Percentiles rank a stretch among this genome's conserved stretches.
Evolutionary conservation across 2,113 vertebrate genomes (phyloP).

Genomic region (Tragulus kanchil): DNA sequence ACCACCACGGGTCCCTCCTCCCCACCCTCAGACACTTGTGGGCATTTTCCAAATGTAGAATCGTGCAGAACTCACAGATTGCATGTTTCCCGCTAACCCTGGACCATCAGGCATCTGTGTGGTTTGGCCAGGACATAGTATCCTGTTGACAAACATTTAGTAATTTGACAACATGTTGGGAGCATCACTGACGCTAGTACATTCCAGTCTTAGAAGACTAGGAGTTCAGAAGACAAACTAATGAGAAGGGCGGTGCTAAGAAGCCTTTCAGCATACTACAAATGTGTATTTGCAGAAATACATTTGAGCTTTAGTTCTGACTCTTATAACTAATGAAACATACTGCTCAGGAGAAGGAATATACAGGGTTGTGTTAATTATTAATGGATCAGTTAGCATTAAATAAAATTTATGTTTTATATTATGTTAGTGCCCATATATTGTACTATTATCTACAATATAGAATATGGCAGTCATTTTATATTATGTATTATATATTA

Average conservation of each 20-base stretch:
- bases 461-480: not conserved
- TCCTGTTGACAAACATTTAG: constrained; percentile 56
- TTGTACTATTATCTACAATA: not conserved
- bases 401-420: not conserved
- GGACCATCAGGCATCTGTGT: not conserved
- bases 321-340: not conserved
- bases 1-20: not conserved
- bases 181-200: not conserved
- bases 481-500: not conserved
- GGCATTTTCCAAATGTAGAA: constrained; percentile 19
- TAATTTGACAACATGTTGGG: constrained; percentile 23
- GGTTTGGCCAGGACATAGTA: not conserved
- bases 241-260: not conserved
- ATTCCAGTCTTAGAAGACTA: not conserved
- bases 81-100: not conserved
- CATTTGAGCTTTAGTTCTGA: not conserved
- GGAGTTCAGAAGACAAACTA: not conserved
- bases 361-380: not conserved
- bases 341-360: not conserved
- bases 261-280: not conserved
- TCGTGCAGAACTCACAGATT: not conserved
- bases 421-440: not conserved
- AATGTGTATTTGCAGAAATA: not conserved
- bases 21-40: rapidly evolving
- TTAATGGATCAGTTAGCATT: not conserved